Conservation (phyloP, 2,797 vertebrate genomes). For the Pseudotriccus pelzelni region DNA sequence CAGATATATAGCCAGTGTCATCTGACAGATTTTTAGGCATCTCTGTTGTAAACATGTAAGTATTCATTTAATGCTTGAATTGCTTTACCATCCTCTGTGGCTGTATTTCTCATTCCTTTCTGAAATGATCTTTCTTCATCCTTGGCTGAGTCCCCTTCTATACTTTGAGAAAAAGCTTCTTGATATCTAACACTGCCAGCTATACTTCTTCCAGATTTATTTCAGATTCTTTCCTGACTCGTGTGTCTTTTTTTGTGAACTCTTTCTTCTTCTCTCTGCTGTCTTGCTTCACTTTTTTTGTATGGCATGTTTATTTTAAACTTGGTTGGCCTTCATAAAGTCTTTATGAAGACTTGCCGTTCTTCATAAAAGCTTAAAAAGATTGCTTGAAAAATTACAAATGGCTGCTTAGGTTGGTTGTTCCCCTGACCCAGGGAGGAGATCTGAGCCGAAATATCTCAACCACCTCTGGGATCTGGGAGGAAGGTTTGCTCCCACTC, state of each 20-base stretch:
- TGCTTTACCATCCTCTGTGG: constrained; percentile 73
- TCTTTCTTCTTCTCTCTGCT: not conserved
- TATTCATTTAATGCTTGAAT: constrained; percentile 83
- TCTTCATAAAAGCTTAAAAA: not conserved
- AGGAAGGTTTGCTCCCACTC: accelerated
- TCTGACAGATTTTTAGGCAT: constrained; percentile 73
- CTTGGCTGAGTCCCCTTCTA: constrained; percentile 68
- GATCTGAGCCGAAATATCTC: not conserved
- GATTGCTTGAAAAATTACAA: not conserved
- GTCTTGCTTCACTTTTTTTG: not conserved
- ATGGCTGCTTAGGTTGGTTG: not conserved
- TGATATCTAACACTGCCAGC: constrained; percentile 51
- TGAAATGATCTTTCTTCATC: constrained; percentile 77
- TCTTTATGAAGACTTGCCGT: not conserved
- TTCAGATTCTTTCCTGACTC: not conserved
- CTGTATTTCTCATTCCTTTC: constrained; percentile 77
- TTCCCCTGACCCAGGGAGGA: not conserved
- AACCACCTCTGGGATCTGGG: not conserved
- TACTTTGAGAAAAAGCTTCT: constrained; percentile 57
- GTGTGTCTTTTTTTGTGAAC: not conserved
- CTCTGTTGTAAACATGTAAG: constrained; percentile 79
- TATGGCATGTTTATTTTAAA: not conserved
- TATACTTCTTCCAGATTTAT: constrained; percentile 27
- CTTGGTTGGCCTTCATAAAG: not conserved
- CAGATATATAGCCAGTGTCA: constrained; percentile 66